Base-by-base conservation (phyloP, 2,888 invertebrate genomes). In the Lithodes maja region DNA sequence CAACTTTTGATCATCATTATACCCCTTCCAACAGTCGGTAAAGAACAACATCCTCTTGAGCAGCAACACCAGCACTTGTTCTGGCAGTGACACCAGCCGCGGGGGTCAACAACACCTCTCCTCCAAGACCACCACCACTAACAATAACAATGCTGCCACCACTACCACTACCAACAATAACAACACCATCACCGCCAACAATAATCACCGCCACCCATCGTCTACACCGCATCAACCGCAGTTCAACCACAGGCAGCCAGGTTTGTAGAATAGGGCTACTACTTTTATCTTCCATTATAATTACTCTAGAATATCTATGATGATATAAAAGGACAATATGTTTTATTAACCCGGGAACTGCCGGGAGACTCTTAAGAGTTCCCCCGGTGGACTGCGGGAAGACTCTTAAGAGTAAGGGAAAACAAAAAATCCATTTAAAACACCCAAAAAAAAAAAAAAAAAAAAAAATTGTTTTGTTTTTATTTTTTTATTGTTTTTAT, bases 51-150 rank as follows among this genome's bases (percentile, higher is more conserved):
- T 15, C 53, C 79, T 83, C 7, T 53, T 87, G 54, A 87, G 87
- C 71, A 87, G 87, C 87, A 87, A 87, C 83, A 83, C 87, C 78
- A 87, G 87, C 83, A 87, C 75, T 3, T 78, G 86, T 52, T 86
- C 87, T n/a, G 81, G 81, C 49, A 89, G 88, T 81, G 88, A 89
- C 75, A 89, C 84, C n/a, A 89, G 88, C 68, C 84, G 88, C 3
- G n/a, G 83, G 12, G 53, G 81, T 33, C 81, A 81, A 55, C 69
- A 50, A n/a, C 55, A n/a, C 71, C 52, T 17, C 54, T 75, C 79
- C 84, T 85, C 55, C 81, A 81, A 77, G 80, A 71, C 82, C 81
- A 74, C n/a, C 33, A 79, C 69, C 15, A 50, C 50, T 52, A 2
- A 15, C 69, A 69, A 68, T 53, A 79, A 17, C 7, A 52, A 68